A percentile compares a stretch with the other conserved stretches of the same genome.
Conservation (phyloP, 2,888 invertebrate genomes). For the Euspilapteryx auroguttella region DNA sequence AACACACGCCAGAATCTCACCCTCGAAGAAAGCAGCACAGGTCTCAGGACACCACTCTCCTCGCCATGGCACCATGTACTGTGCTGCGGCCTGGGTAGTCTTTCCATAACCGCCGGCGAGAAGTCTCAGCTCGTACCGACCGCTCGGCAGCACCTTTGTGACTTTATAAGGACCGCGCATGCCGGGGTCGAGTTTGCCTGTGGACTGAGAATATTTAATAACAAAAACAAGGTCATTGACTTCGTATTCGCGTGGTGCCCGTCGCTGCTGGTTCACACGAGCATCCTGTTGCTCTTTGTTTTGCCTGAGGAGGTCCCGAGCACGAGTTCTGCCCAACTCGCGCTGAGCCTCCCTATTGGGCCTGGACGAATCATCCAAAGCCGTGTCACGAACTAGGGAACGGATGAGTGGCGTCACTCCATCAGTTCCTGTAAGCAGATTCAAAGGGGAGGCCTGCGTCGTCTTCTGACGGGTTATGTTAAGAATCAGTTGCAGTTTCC, state of each 20-base stretch:
- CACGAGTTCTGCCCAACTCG: background rate
- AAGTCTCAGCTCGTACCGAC: conserved; percentile 6
- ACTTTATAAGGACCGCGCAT: too few relatives aligned
- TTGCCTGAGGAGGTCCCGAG: background rate
- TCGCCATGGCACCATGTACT: conserved; percentile 9
- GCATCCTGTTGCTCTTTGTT: conserved; percentile 2
- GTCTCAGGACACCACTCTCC: conserved; percentile 6
- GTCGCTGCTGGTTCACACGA: background rate
- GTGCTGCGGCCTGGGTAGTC: too few relatives aligned
- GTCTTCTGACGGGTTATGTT: too few relatives aligned
- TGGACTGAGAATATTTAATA: too few relatives aligned
- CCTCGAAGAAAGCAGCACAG: too few relatives aligned
- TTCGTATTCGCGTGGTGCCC: conserved; percentile 1
- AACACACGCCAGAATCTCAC: too few relatives aligned
- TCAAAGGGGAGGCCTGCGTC: conserved; percentile 4
- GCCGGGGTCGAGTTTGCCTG: conserved; percentile 6
- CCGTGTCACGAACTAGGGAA: conserved; percentile 4
- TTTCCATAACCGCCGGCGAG: too few relatives aligned
- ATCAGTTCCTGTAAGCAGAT: conserved; percentile 4
- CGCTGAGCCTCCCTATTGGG: conserved; percentile 3
- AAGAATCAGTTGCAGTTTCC: too few relatives aligned
- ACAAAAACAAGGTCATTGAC: too few relatives aligned
- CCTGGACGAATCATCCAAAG: background rate
- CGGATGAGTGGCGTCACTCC: conserved; percentile 4
- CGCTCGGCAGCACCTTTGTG: too few relatives aligned